These are phyloP conservation scores for Leptinotarsa peninsularis DNA, from an alignment of 2,888 invertebrate genomes.

Conservation along the genomic window DNA sequence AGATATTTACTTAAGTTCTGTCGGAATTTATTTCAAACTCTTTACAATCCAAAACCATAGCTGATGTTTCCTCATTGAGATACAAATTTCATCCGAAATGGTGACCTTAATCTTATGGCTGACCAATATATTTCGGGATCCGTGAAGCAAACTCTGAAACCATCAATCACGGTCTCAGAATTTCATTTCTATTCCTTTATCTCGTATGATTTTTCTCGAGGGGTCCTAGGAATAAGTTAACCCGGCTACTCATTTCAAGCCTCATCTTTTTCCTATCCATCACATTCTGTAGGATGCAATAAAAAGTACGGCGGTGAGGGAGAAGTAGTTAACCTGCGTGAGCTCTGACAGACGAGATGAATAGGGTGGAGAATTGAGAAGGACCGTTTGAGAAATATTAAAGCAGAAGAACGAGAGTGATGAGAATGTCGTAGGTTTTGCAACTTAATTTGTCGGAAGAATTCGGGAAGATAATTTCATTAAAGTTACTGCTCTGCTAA, in stretches of 20 bases:
- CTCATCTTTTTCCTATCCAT: constrained; percentile 11
- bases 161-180: background rate
- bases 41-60: background rate
- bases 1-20: too few relatives aligned
- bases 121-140: background rate
- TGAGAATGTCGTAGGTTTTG: constrained; percentile 1
- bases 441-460: constrained; percentile 6
- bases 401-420: background rate
- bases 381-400: constrained; percentile 17
- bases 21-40: background rate
- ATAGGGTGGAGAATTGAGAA: constrained; percentile 27
- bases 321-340: constrained; percentile 30
- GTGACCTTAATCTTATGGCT: background rate
- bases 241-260: constrained; percentile 1
- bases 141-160: background rate
- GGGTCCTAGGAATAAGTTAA: constrained; percentile 1
- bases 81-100: background rate
- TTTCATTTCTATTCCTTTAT: constrained; percentile 6
- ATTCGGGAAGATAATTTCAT: background rate
- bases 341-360: constrained; percentile 32
- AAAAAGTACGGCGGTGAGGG: constrained; percentile 13
- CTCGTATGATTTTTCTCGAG: background rate
- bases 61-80: background rate
- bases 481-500: background rate
- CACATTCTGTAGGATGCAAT: constrained; percentile 13